These are phyloP conservation scores for Camponotus vicinus DNA, from an alignment of 1,140 invertebrate species.

Conservation along the genomic window DNA sequence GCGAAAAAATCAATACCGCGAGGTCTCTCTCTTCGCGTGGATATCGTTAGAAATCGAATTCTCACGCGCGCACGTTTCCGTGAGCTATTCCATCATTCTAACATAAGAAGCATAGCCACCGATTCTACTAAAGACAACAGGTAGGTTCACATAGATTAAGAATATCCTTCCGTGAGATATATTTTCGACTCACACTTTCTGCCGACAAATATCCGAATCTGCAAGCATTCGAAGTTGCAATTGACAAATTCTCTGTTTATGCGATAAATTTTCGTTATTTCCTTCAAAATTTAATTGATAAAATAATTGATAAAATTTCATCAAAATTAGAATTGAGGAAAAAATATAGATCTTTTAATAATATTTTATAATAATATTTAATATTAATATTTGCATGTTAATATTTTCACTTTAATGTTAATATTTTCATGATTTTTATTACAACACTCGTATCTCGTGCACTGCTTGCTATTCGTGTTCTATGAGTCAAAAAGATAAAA, in stretches of 20 bases:
- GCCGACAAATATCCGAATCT: no score
- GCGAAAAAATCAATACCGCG: background rate
- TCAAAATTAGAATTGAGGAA: background rate
- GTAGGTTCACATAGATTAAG: conserved; percentile 6
- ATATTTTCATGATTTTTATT: background rate
- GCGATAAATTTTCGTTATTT: background rate
- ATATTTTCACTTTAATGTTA: background rate
- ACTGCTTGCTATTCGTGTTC: background rate
- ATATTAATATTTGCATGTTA: no score
- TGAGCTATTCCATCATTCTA: background rate
- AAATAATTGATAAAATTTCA: background rate
- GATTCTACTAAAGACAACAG: conserved; percentile 15
- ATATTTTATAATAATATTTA: no score
- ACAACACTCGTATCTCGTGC: background rate
- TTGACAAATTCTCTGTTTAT: background rate
- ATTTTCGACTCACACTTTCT: background rate
- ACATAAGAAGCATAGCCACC: background rate
- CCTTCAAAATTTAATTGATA: background rate
- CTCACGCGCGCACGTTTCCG: background rate
- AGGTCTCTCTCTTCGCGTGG: background rate
- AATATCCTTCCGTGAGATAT: background rate
- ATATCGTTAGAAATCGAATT: background rate
- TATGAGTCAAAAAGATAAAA: conserved; percentile 14
- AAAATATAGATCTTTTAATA: background rate
- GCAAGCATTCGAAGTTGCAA: no score